Conservation (phyloP, 37 sponge, comb jelly and placozoan genomes). For the Beroe forskalii region DNA sequence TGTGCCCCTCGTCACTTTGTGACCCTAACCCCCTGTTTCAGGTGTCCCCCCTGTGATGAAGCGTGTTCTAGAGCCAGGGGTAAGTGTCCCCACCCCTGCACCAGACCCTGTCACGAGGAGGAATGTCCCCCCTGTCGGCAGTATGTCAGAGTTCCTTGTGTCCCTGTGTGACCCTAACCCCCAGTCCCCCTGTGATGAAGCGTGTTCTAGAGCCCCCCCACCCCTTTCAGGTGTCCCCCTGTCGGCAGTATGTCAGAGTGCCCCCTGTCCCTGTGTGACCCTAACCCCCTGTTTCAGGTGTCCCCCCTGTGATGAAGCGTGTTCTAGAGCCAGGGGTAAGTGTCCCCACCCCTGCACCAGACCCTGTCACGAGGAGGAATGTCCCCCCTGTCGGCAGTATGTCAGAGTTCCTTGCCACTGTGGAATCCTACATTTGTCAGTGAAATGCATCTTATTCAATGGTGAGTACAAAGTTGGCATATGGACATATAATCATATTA, state of each 20-base stretch:
- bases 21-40: not conserved
- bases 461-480: not conserved
- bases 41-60: not conserved
- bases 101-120: not conserved
- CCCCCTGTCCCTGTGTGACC: not conserved
- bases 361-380: not conserved
- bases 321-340: not conserved
- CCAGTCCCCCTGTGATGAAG: not conserved
- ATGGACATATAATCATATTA: too few species aligned
- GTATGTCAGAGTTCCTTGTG: constrained; percentile 21
- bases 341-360: constrained; percentile 14
- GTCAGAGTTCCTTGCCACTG: constrained; percentile 27
- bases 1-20: too few species aligned
- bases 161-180: not conserved
- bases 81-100: constrained; percentile 8
- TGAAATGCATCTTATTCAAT: not conserved
- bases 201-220: not conserved
- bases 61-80: not conserved
- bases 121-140: not conserved
- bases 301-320: not conserved
- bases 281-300: not conserved
- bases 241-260: constrained; percentile 16
- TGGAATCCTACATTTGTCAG: constrained; percentile 28
- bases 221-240: not conserved
- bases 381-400: constrained; percentile 10